Conservation (phyloP, 2,888 invertebrate species). For the Napeogenes inachia region DNA sequence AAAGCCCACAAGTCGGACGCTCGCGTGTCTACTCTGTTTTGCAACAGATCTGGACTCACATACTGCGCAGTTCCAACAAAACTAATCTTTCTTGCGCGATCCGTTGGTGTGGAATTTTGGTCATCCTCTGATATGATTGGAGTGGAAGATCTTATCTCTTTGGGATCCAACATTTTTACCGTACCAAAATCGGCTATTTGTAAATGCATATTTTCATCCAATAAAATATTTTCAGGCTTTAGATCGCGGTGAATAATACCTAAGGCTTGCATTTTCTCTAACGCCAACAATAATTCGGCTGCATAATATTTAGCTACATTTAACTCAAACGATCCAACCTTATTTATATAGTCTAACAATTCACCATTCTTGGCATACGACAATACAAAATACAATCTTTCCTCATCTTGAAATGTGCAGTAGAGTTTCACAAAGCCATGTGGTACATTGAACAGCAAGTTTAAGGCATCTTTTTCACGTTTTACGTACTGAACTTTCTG, state of each 20-base stretch:
- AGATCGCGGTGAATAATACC: slow-evolving; percentile 96
- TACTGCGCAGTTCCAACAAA: slow-evolving; percentile 99
- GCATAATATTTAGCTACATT: slow-evolving; percentile 95
- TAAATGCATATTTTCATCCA: slow-evolving; percentile 97
- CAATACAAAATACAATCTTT: slow-evolving; percentile 95
- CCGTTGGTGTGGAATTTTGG: slow-evolving; percentile 47
- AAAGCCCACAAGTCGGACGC: slow-evolving; percentile 98
- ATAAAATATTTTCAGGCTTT: slow-evolving; percentile 98
- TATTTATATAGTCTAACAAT: slow-evolving; percentile 92
- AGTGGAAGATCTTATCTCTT: slow-evolving; percentile 47
- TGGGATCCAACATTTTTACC: slow-evolving; percentile 85
- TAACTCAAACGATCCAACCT: slow-evolving; percentile 92
- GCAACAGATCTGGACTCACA: slow-evolving; percentile 97
- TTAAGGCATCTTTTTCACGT: slow-evolving; percentile 95
- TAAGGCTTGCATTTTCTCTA: slow-evolving; percentile 93
- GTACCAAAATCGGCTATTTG: slow-evolving; percentile 98
- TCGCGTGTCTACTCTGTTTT: slow-evolving; percentile 84
- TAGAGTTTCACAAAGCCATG: slow-evolving; percentile 96
- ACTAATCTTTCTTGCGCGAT: slow-evolving; percentile 82
- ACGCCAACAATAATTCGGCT: slow-evolving; percentile 93
- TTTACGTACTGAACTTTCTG: slow-evolving; percentile 95
- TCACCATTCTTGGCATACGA: slow-evolving; percentile 97
- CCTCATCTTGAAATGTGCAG: slow-evolving; percentile 97
- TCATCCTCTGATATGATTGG: slow-evolving; percentile 47
- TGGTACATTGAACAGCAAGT: slow-evolving; percentile 86